phyloP scores from a whole-genome alignment of 2,888 invertebrate genomes.

The Lithophane socia region DNA sequence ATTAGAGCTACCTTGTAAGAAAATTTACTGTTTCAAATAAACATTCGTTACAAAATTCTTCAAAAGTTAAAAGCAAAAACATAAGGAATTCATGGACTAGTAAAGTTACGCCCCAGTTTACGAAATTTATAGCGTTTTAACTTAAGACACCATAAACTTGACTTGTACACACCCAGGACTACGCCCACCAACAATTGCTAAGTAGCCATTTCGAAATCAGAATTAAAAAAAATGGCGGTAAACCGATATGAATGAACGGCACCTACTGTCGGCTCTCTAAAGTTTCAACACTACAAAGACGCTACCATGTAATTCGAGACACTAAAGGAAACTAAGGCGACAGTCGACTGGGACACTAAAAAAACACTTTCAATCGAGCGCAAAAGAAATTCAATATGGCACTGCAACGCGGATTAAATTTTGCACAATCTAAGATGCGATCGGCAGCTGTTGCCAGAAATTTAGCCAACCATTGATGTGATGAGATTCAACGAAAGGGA shows the following conservation, averaged over 20 bases:
- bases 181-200: constrained; percentile 81
- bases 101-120: constrained; percentile 64
- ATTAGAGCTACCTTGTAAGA: not conserved
- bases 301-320: constrained; percentile 88
- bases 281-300: constrained; percentile 83
- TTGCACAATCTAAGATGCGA: constrained; percentile 86
- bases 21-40: not conserved
- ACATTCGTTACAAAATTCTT: constrained; percentile 9
- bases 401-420: constrained; percentile 87
- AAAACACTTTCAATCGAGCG: constrained; percentile 87
- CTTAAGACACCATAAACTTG: constrained; percentile 75
- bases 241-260: constrained; percentile 80
- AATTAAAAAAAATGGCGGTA: constrained; percentile 75
- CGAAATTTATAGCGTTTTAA: constrained; percentile 67
- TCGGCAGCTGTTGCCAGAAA: constrained; percentile 87
- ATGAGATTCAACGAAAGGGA: constrained; percentile 77
- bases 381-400: constrained; percentile 88
- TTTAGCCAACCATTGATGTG: constrained; percentile 81
- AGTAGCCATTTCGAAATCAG: constrained; percentile 68
- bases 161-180: constrained; percentile 80
- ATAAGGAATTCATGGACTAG: constrained; percentile 54
- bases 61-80: constrained; percentile 42
- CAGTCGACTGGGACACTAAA: constrained; percentile 85
- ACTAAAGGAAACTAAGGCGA: constrained; percentile 87
- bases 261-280: constrained; percentile 78